Percentiles rank a stretch among this genome's conserved stretches.
Evolutionary conservation across 1,140 invertebrate species (phyloP).

Genomic region (Drosophila kanapiae): DNA sequence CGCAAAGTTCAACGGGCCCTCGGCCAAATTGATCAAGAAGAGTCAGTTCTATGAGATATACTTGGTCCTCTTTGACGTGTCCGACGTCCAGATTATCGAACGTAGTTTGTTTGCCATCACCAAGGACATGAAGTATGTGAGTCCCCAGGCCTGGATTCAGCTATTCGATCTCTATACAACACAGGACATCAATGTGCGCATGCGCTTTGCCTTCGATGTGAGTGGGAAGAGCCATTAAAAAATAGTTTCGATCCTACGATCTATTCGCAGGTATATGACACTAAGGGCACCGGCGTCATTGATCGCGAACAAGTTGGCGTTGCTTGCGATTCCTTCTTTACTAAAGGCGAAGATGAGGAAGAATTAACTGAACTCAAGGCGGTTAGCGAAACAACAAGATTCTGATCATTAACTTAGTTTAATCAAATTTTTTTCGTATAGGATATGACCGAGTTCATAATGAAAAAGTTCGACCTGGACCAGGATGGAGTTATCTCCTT

Average conservation of each 20-base stretch:
- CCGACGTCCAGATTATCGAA: conserved; percentile 38
- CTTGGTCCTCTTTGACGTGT: conserved; percentile 44
- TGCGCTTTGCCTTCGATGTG: conserved; percentile 54
- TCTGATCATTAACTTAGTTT: background rate
- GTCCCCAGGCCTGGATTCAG: conserved; percentile 34
- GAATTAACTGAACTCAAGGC: conserved; percentile 41
- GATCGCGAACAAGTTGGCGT: conserved; percentile 48
- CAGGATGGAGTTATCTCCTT: conserved; percentile 91
- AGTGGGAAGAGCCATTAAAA: background rate
- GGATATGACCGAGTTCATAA: conserved; percentile 87
- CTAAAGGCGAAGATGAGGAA: conserved; percentile 46
- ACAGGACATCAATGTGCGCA: conserved; percentile 34
- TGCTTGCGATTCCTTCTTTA: conserved; percentile 48
- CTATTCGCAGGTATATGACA: conserved; percentile 52
- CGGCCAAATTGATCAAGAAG: conserved; percentile 38
- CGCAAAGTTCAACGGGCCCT: conserved; percentile 37
- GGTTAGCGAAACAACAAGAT: conserved; percentile 1
- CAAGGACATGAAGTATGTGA: conserved; percentile 27
- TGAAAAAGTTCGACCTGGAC: conserved; percentile 92
- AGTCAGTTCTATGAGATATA: conserved; percentile 43
- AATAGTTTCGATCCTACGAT: no score
- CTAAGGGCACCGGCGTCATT: conserved; percentile 47
- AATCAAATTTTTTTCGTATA: background rate
- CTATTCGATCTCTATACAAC: conserved; percentile 42
- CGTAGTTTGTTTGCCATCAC: conserved; percentile 39